A percentile compares a stretch with the other conserved stretches of the same genome.
phyloP scores from a whole-genome alignment of 2,797 vertebrate genomes.

The Melanotaenia nigrans region DNA sequence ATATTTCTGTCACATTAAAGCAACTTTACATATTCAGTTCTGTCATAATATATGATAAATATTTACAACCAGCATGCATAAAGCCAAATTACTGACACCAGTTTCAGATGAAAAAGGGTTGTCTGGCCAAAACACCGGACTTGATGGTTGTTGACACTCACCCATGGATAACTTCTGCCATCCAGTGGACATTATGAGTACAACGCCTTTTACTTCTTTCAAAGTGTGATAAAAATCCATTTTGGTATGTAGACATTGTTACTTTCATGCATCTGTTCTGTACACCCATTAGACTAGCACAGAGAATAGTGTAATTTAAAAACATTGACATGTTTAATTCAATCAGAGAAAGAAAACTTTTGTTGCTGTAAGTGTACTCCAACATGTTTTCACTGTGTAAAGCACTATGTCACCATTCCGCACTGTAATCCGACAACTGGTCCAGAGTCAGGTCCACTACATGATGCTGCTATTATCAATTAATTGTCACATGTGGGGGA shows the following conservation, averaged over 20 bases:
- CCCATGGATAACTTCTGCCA: constrained; percentile 56
- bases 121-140: background rate
- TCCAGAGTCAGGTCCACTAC: constrained; percentile 29
- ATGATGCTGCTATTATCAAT: constrained; percentile 46
- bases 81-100: background rate
- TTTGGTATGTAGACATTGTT: background rate
- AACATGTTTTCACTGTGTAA: constrained; percentile 1
- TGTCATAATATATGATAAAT: background rate
- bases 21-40: background rate
- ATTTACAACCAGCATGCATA: background rate
- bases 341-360: constrained; percentile 5
- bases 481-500: constrained; percentile 27
- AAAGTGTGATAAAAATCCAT: background rate
- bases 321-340: background rate
- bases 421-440: constrained; percentile 22
- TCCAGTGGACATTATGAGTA: constrained; percentile 49
- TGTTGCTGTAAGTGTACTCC: constrained; percentile 17
- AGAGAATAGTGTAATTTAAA: constrained; percentile 4
- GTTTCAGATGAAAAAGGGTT: background rate
- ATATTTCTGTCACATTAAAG: background rate
- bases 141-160: background rate
- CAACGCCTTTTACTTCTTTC: background rate
- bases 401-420: constrained; percentile 9
- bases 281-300: background rate
- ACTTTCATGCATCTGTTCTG: background rate